Percentiles rank a stretch among this genome's conserved stretches.
These are phyloP conservation scores for Lithosia quadra DNA, from an alignment of 2,888 invertebrate species.

Conservation along the genomic window DNA sequence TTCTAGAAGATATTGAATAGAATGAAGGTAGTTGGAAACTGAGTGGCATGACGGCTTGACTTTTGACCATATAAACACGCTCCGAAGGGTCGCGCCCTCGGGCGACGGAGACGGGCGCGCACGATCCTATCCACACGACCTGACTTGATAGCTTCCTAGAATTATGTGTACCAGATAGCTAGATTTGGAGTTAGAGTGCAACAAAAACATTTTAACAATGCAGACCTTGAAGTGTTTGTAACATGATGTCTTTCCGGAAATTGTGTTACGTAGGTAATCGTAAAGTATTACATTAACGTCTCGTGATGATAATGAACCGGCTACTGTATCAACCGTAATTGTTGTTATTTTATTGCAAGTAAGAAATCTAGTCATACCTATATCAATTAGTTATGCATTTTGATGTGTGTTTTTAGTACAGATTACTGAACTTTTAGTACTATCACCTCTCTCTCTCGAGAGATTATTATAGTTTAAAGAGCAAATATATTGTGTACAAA, in stretches of 20 bases:
- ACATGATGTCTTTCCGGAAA: constrained; percentile 2
- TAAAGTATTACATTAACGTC: not conserved
- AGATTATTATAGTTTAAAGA: not conserved
- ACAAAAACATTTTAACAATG: constrained; percentile 1
- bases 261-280: constrained; percentile 2
- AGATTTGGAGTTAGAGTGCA: constrained; percentile 24
- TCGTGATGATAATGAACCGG: not conserved
- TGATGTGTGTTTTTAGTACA: not conserved
- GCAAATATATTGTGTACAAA: not conserved
- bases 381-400: not conserved
- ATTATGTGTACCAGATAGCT: constrained; percentile 51
- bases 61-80: constrained; percentile 37
- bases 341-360: not conserved
- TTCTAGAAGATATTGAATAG: constrained; percentile 11
- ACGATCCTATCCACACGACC: constrained; percentile 68
- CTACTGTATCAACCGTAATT: not conserved
- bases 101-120: constrained; percentile 58
- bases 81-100: constrained; percentile 61
- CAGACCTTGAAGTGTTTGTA: not conserved
- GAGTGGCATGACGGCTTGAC: constrained; percentile 35
- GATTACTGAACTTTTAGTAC: no score
- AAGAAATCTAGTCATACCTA: not conserved
- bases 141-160: constrained; percentile 62
- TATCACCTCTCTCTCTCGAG: no score
- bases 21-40: constrained; percentile 25